A percentile compares a stretch with the other conserved stretches of the same genome.
phyloP scores from a whole-genome alignment of 92 coral and sea anemone genomes.

The Ricordea florida region DNA sequence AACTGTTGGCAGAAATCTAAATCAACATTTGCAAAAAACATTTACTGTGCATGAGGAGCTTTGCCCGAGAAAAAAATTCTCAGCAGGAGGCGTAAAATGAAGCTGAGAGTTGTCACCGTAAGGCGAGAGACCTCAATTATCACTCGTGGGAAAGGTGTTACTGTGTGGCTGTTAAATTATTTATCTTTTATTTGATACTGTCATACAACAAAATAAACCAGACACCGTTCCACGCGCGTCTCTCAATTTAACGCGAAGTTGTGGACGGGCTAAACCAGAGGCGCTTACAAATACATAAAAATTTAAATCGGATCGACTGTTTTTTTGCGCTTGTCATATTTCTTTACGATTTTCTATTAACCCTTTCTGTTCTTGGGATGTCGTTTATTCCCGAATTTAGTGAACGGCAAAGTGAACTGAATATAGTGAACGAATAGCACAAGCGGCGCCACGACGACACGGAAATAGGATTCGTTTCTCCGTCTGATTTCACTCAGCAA shows the following conservation, averaged over 20 bases:
- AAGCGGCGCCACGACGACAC: neutral
- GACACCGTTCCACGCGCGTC: neutral
- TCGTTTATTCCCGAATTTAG: neutral
- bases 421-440: neutral
- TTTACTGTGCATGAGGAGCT: neutral
- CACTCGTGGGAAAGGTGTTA: too few relatives aligned
- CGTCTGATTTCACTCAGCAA: neutral
- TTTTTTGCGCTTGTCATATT: neutral
- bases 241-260: constrained; percentile 1
- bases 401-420: neutral
- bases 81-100: constrained; percentile 2
- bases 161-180: neutral
- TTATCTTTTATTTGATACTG: neutral
- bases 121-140: constrained; percentile 2
- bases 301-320: neutral
- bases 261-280: too few relatives aligned
- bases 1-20: too few relatives aligned
- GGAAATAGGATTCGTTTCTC: neutral
- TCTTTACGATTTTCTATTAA: neutral
- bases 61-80: constrained; percentile 1
- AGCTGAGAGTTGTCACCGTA: neutral
- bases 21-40: too few relatives aligned
- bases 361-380: neutral
- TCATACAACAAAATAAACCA: constrained; percentile 4
- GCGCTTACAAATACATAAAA: neutral